A percentile compares a stretch with the other conserved stretches of the same genome.
These are phyloP conservation scores for Aphelenchoides besseyi DNA, from an alignment of 1,140 invertebrate species.

Conservation along the genomic window DNA sequence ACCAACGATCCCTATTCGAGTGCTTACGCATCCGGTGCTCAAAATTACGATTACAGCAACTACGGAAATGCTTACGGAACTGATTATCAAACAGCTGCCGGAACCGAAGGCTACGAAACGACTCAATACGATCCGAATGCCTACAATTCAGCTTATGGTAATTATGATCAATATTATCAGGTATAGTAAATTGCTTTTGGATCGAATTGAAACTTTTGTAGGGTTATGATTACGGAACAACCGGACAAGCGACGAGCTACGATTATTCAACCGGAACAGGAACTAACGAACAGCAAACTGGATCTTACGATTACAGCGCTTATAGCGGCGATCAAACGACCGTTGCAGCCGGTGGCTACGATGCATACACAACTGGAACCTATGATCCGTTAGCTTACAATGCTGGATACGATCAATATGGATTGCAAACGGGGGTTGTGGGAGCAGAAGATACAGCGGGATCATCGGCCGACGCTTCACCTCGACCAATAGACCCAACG, in stretches of 20 bases:
- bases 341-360: not conserved
- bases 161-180: constrained; percentile 4
- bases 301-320: not conserved
- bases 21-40: constrained; percentile 26
- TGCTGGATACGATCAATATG: constrained; percentile 22
- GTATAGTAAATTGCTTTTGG: not conserved
- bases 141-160: constrained; percentile 7
- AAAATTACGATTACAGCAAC: constrained; percentile 29
- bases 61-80: constrained; percentile 18
- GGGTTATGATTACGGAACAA: constrained; percentile 15
- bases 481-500: not conserved
- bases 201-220: not conserved
- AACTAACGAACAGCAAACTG: not conserved
- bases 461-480: not conserved
- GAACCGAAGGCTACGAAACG: not conserved
- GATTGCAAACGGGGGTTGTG: not conserved
- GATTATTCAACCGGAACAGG: not conserved
- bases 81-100: not conserved
- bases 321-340: not conserved
- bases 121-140: constrained; percentile 8
- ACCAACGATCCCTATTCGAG: constrained; percentile 1
- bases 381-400: constrained; percentile 19
- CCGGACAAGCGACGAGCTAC: not conserved
- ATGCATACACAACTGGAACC: not conserved
- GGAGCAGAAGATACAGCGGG: not conserved